phyloP scores from a whole-genome alignment of 2,797 vertebrate species.

The Smutsia temminckii region DNA sequence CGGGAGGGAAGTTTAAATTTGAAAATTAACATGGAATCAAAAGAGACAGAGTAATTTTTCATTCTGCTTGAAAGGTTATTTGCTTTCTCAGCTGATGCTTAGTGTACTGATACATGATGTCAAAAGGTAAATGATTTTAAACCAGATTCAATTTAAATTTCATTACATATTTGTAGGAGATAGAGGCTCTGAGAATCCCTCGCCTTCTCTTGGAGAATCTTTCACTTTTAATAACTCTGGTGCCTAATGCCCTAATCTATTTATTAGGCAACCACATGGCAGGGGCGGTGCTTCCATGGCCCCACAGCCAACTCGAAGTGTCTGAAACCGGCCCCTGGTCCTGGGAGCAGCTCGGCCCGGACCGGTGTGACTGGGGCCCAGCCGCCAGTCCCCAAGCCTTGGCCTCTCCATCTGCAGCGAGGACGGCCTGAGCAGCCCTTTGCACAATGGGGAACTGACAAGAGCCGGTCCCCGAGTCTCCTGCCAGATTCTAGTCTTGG shows the following conservation, averaged over 20 bases:
- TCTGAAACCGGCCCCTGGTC: conserved; percentile 68
- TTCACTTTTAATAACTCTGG: conserved; percentile 84
- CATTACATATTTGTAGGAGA: conserved; percentile 83
- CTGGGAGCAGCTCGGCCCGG: no score
- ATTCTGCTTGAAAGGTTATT: conserved; percentile 88
- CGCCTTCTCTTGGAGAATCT: conserved; percentile 76
- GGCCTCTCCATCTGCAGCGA: accelerated
- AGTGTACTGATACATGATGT: conserved; percentile 85
- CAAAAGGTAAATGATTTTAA: conserved; percentile 90
- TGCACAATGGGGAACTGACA: accelerated
- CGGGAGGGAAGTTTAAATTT: conserved; percentile 78
- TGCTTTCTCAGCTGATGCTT: conserved; percentile 84
- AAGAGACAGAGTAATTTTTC: conserved; percentile 93
- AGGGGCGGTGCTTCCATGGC: conserved; percentile 70
- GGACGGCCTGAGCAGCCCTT: accelerated
- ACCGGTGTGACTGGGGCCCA: accelerated
- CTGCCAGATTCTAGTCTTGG: not conserved
- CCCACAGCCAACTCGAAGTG: conserved; percentile 68
- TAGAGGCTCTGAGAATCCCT: conserved; percentile 66
- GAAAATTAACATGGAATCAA: conserved; percentile 84
- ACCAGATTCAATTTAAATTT: conserved; percentile 91
- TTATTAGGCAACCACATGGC: conserved; percentile 72
- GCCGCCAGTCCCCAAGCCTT: accelerated
- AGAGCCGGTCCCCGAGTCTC: accelerated
- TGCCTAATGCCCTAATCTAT: conserved; percentile 80